Evolutionary conservation across 2,797 vertebrate species (phyloP), one percentile per base, ranked within the genome.

Genomic region (Intellagama lesueurii): DNA sequence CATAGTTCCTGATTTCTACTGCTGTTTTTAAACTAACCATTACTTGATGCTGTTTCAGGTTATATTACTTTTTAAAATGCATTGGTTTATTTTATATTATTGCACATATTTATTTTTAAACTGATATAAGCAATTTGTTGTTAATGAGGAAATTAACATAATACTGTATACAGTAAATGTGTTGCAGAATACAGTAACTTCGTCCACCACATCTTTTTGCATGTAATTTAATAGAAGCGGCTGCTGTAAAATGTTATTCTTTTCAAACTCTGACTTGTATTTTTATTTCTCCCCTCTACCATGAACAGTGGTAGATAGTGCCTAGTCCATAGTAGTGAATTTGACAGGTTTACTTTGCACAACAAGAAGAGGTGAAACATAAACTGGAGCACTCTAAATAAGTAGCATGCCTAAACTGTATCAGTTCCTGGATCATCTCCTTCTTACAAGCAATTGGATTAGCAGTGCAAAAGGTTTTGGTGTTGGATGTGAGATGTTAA

Each of bases 401-500:
- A 93, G 94, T 56, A 86, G 85, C 86, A 83, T 2, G 78, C 0
- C 12, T 94, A 95, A 95, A 93, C 94, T 94, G 85, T 90, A 78
- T 40, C 22, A 75, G 85, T 91, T 88, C 87, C 81, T 84, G 87
- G 40, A 0, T 88, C 80, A 81, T 81, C 47, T 85, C 80, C 85
- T 76, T 87, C 85, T 88, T 88, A 83, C 95, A 95, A 93, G 86
- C 94, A 94, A 94, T 94, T 88, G 95, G 93, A 95, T 96, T 96
- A 96, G 19, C n/a, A 40, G 5, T 75, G 32, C 35, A 40, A 35
- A 35, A 96, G 9, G 32, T 7, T 6, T 24, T 19, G 22, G 5
- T 40, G 9, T 26, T 66, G 80, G 80, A 32, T 40, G 16, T 11
- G 60, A 16, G 26, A 6, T 47, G 9, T 49, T 52, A 49, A 70